Base-by-base conservation (phyloP, 1,140 invertebrate genomes). In the Scylla paramamosain region DNA sequence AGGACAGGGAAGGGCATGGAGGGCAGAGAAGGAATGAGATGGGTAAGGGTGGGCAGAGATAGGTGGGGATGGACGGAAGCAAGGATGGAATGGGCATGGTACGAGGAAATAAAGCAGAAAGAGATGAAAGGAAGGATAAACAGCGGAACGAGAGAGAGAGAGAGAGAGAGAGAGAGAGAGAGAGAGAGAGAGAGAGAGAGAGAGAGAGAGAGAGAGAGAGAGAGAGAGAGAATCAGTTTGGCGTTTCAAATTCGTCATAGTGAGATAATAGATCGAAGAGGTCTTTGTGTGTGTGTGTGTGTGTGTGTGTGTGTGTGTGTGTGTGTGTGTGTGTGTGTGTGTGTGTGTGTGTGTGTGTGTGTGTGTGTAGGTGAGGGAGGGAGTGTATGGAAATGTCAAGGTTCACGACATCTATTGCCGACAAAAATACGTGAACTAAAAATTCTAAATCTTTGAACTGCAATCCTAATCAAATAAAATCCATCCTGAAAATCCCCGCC, bases 81-180 rank as follows among this genome's bases (percentile, higher is more conserved):
- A 39, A 39, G 39, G 39, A 6, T 2, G 39, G 39, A 1, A 39
- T 39, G 39, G 39, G 39, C 39, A 6, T 39, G 39, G 39, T 39
- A 39, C 1, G 39, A 39, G 1, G 39, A 6, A 39, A 39, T 39
- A 39, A 39, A 6, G 39, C 6, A 39, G 39, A 39, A 2, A 39
- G 39, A 39, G 39, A 39, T 83, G 77, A n/a, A 25, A 4, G 3
- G 12, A 83, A 14, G 25, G 25, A 29, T 10, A 83, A 25, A 32
- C 32, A 20, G 32, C 10, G 28, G 32, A 28, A 3, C 4, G 28
- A 86, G 83, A 86, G 83, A 86, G 83, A 86, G 83, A 86, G 83
- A 86, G 28, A 86, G 83, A 86, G 83, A 86, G 83, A 86, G 83
- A 86, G 83, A 86, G 83, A 86, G 83, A 86, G 83, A 86, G 83